Evolutionary conservation across 2,113 vertebrate species (phyloP).

Genomic region (Chloropsis hardwickii): DNA sequence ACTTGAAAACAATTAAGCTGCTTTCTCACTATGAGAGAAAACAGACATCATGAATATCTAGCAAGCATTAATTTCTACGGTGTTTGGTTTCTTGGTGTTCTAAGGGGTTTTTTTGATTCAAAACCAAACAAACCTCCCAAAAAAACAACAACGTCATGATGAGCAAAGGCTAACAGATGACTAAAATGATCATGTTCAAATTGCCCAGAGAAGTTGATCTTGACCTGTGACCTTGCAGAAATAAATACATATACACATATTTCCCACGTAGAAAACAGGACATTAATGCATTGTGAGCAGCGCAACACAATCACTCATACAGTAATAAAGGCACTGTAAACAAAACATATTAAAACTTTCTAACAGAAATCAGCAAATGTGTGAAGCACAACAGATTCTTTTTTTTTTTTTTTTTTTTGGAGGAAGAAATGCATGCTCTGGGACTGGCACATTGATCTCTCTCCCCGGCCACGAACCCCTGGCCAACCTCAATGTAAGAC

Average conservation of each 20-base stretch:
- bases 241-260: neutral
- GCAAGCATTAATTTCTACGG: neutral
- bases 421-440: neutral
- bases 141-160: neutral
- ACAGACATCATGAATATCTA: neutral
- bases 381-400: neutral
- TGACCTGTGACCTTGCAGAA: neutral
- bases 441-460: neutral
- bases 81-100: neutral
- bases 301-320: neutral
- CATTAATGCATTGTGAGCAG: neutral
- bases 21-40: neutral
- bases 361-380: neutral
- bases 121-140: neutral
- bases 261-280: neutral
- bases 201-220: neutral
- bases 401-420: neutral
- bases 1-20: constrained; percentile 11
- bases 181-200: neutral
- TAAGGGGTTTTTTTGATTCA: neutral
- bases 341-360: neutral
- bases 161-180: neutral
- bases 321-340: neutral
- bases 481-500: neutral
- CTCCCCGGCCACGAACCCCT: accelerated